phyloP scores from a whole-genome alignment of 2,113 vertebrate genomes.

The Saccopteryx leptura region DNA sequence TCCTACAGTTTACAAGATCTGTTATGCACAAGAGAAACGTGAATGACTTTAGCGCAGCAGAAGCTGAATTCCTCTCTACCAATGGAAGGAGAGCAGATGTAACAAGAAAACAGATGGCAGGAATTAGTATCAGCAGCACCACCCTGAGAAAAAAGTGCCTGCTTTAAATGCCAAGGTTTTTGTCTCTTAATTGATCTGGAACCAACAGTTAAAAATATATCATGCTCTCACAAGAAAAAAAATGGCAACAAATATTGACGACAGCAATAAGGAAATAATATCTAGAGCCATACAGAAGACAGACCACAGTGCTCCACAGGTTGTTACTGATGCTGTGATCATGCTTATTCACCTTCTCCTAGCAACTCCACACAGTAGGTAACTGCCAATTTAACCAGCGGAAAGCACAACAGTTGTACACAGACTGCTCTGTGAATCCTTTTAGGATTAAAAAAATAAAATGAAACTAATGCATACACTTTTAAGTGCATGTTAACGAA shows the following conservation, averaged over 20 bases:
- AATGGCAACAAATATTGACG: slow-evolving; percentile 73
- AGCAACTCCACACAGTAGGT: slow-evolving; percentile 91
- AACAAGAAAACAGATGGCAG: slow-evolving; percentile 88
- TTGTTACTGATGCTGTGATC: slow-evolving; percentile 87
- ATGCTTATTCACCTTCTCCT: slow-evolving; percentile 91
- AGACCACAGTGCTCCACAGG: slow-evolving; percentile 88
- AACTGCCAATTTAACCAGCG: slow-evolving; percentile 87
- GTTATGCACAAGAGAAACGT: slow-evolving; percentile 84
- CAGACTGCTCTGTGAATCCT: slow-evolving; percentile 81
- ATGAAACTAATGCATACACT: slow-evolving; percentile 39
- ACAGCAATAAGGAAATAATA: slow-evolving; percentile 67
- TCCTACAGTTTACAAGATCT: slow-evolving; percentile 86
- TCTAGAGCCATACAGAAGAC: slow-evolving; percentile 79
- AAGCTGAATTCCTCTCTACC: slow-evolving; percentile 80
- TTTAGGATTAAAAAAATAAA: slow-evolving; percentile 70
- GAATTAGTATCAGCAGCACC: slow-evolving; percentile 84
- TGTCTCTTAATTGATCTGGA: slow-evolving; percentile 82
- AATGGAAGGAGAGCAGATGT: slow-evolving; percentile 85
- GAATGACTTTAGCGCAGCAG: slow-evolving; percentile 86
- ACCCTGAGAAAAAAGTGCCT: slow-evolving; percentile 82
- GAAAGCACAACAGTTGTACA: slow-evolving; percentile 86
- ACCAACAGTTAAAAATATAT: slow-evolving; percentile 81
- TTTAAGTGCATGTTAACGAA: neutral
- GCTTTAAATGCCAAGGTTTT: slow-evolving; percentile 85
- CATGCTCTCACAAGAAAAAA: slow-evolving; percentile 66